Base-by-base conservation (phyloP, 2,797 vertebrate genomes). In the Pelodytes ibericus region DNA sequence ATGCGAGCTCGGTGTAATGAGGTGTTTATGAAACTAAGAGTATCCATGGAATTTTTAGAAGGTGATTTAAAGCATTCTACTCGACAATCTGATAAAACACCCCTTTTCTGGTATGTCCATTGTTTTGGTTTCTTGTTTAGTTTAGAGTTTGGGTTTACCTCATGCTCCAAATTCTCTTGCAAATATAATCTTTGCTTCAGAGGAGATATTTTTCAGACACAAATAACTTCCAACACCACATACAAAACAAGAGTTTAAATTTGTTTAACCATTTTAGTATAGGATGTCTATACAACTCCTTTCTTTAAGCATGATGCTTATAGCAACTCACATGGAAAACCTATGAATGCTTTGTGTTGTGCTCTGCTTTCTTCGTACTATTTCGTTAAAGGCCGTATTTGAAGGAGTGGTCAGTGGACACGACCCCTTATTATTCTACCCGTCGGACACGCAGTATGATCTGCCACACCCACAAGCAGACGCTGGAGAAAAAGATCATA, bases 1-100 rank as follows among this genome's bases (percentile, higher is more conserved):
- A 57, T n/a, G 66, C 53, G 27, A 76, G 51, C 60, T 16, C 2
- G 47, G 47, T 57, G 59, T 76, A 70, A 76, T 64, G 33, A 76
- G 59, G 59, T 71, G 67, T 76, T 76, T 64, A 76, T 71, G 74
- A 76, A 76, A 36, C 59, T 31, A 62, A 57, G 51, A 76, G 66
- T 76, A 70, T 66, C 51, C 59, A 20, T 53, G 27, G 74, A 47
- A 71, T 76, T 71, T 71, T 76, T 63, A 58, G 67, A 76, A 71
- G 74, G 67, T 76, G 59, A 71, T 70, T 76, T 63, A 71, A 71
- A 67, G 74, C 67, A n/a, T 76, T 76, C 67, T 64, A 30, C 58
- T n/a, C 58, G 3, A 26, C 56, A 63, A 76, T 76, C 47, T 76
- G 59, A 76, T 76, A 76, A 57, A 70, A 76, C 74, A 71, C 74